Evolutionary conservation across 1,140 invertebrate species (phyloP).

Genomic region (Rhagoletis pomonella): DNA sequence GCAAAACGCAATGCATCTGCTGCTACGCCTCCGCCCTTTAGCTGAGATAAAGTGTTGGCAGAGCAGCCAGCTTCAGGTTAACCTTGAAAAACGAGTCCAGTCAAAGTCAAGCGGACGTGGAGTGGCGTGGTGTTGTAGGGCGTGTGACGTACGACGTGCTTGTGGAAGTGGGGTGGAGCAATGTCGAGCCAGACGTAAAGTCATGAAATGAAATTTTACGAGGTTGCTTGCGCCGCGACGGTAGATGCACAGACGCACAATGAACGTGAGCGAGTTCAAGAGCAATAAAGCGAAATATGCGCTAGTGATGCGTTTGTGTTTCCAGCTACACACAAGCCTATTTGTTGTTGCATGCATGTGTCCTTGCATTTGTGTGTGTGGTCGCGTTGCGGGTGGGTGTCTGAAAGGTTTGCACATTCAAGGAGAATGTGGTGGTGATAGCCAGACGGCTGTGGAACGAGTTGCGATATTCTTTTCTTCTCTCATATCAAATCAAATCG

Average conservation of each 20-base stretch:
- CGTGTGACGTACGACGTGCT: too few species aligned
- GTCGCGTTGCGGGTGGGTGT: not conserved
- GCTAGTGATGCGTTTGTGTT: constrained; percentile 5
- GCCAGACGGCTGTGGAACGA: constrained; percentile 38
- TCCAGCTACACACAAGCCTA: not conserved
- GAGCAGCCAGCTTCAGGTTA: not conserved
- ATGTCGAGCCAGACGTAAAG: constrained; percentile 6
- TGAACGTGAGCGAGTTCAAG: not conserved
- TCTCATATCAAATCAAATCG: constrained; percentile 53
- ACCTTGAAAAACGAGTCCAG: constrained; percentile 54
- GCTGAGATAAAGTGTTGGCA: not conserved
- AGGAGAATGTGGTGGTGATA: not conserved
- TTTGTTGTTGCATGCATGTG: not conserved
- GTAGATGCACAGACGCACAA: constrained; percentile 30
- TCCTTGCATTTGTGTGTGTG: not conserved
- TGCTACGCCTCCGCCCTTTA: not conserved
- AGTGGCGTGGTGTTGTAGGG: not conserved
- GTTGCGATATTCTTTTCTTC: constrained; percentile 40
- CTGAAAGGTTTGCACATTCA: not conserved
- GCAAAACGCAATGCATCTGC: constrained; percentile 18
- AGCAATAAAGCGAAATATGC: not conserved
- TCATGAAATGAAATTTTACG: constrained; percentile 51
- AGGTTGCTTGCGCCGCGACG: constrained; percentile 2
- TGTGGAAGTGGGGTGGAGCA: not conserved
- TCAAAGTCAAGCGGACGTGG: constrained; percentile 33